Evolutionary conservation across 2,797 vertebrate species (phyloP).

Genomic region (Margarornis squamiger): DNA sequence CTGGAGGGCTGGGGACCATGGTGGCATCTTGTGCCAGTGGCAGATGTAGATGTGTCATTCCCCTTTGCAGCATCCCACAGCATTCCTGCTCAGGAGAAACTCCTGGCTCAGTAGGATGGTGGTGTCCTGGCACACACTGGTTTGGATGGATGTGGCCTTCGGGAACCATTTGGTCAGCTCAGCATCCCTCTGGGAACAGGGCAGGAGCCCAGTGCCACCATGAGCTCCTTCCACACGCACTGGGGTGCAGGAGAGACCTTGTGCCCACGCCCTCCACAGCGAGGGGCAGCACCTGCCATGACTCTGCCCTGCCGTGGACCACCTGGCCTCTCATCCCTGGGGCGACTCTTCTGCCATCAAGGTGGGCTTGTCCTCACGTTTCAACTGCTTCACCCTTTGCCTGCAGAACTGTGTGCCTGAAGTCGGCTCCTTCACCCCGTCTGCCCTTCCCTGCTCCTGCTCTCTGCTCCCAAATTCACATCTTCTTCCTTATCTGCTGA

Average conservation of each 20-base stretch:
- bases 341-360: neutral
- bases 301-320: neutral
- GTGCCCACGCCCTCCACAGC: accelerated
- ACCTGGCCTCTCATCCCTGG: accelerated
- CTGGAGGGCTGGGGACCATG: accelerated
- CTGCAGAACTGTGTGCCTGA: neutral
- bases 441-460: neutral
- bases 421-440: accelerated
- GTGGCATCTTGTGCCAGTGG: neutral
- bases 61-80: neutral
- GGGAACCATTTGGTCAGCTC: accelerated
- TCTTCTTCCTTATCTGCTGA: neutral
- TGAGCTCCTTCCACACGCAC: neutral
- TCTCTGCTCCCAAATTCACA: neutral
- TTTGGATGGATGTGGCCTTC: neutral
- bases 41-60: neutral
- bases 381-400: neutral
- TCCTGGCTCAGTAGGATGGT: neutral
- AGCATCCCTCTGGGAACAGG: accelerated
- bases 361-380: neutral
- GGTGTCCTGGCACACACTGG: neutral
- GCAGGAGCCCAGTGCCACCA: neutral
- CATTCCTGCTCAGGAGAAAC: neutral
- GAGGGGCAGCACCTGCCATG: neutral
- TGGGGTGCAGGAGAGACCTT: neutral